Evolutionary conservation across 1,140 invertebrate species (phyloP), one percentile per base, ranked within the genome.

Genomic region (Tetramorium parvispinum): DNA sequence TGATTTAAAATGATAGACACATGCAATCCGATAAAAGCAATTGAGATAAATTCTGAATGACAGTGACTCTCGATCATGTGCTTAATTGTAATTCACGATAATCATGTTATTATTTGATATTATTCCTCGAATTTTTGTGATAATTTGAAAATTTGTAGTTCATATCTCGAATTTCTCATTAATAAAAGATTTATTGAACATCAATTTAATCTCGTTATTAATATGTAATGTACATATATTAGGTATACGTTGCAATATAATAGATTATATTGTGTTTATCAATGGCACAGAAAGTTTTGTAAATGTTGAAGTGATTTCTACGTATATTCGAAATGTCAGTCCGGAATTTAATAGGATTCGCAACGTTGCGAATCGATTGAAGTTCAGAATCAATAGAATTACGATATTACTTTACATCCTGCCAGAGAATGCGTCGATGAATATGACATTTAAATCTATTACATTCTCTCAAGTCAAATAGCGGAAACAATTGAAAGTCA

Each of bases 401-500:
- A 11, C 4, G 5, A 70, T 11, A 3, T 51, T 37, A n/a, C 24
- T 18, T 71, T 51, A 51, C 21, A 71, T 51, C 1, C 18, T 0
- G 2, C 37, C 16, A 37, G 27, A 71, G 16, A 53, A 53, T 71
- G 13, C 3, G 46, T 3, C 24, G 8, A 70, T 18, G 46, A 70
- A 51, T 70, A 11, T 32, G 24, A 53, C 49, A 71, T 2, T 32
- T 53, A 71, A 71, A 53, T 71, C 18, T 53, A 71, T 71, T 71
- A 57, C n/a, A 3, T 57, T 75, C 27, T 40, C 27, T 51, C 46
- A 51, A 32, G 16, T 86, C 63, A 51, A 77, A 27, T 61, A 75
- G 49, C 73, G 66, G 59, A 87, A 77, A 88, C 49, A 76, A 85
- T 86, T 46, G 71, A 88, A 78, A 89, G 65, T 89, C 77, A 89